These are phyloP conservation scores for Alectoris magna DNA, from an alignment of 2,797 vertebrate genomes.

Conservation along the genomic window DNA sequence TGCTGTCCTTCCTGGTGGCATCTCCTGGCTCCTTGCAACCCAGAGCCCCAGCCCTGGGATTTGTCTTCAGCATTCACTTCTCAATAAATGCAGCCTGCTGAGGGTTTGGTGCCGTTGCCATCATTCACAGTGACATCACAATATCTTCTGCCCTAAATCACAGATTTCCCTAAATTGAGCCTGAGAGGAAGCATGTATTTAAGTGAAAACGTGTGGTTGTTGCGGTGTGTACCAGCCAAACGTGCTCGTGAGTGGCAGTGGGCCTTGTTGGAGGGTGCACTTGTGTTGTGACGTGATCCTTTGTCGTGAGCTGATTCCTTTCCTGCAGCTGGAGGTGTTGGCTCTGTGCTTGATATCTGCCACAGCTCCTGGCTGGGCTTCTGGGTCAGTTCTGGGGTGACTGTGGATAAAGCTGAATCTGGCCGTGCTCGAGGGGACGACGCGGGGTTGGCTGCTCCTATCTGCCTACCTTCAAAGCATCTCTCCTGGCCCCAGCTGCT, in stretches of 20 bases:
- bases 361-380: background rate
- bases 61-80: accelerated
- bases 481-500: background rate
- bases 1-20: background rate
- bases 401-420: background rate
- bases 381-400: background rate
- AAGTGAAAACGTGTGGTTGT: accelerated
- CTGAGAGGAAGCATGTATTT: background rate
- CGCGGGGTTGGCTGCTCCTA: accelerated
- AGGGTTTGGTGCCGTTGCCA: background rate
- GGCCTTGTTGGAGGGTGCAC: background rate
- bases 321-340: background rate
- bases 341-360: background rate
- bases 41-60: background rate
- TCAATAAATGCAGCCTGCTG: background rate
- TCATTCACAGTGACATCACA: background rate
- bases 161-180: conserved; percentile 15
- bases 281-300: background rate
- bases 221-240: accelerated
- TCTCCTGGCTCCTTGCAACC: background rate
- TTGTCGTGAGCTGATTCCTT: too few species aligned
- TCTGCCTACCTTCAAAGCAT: background rate
- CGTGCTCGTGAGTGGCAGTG: accelerated
- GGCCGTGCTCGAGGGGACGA: accelerated
- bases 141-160: conserved; percentile 54